A percentile compares a stretch with the other conserved stretches of the same genome.
phyloP scores from a whole-genome alignment of 2,888 invertebrate species.

The Chirona hameri region DNA sequence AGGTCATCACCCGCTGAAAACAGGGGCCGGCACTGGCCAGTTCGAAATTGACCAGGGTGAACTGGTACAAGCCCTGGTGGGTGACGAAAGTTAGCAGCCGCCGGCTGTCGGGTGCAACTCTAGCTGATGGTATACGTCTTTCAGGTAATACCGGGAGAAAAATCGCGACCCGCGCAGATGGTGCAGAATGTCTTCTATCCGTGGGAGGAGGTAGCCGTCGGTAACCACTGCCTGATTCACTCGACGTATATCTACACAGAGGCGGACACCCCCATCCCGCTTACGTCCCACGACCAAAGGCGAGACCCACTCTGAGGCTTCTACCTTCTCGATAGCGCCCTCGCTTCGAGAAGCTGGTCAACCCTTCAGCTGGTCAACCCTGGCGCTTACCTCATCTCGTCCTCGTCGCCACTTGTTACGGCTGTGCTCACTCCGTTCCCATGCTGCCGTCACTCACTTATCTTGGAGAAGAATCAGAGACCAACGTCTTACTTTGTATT shows the following conservation, averaged over 20 bases:
- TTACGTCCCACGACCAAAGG: background rate
- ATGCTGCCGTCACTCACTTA: too few relatives aligned
- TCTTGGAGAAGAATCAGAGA: too few relatives aligned
- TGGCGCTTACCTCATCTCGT: background rate
- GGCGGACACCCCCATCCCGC: too few relatives aligned
- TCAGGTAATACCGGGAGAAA: background rate
- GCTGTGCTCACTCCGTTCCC: too few relatives aligned
- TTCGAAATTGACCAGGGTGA: background rate
- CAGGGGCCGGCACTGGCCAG: background rate
- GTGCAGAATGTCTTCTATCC: background rate
- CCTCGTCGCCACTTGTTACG: too few relatives aligned
- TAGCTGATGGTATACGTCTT: background rate
- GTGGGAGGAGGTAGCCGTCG: too few relatives aligned
- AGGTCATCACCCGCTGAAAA: background rate
- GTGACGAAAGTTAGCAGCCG: background rate
- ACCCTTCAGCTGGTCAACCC: background rate
- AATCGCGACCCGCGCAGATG: background rate
- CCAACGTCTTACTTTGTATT: too few relatives aligned
- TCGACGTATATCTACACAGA: too few relatives aligned
- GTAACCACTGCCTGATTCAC: too few relatives aligned
- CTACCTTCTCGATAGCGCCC: background rate
- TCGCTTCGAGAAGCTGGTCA: background rate
- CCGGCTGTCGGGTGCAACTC: background rate
- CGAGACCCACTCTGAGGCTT: background rate
- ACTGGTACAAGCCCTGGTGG: background rate